Conservation (phyloP, 2,888 invertebrate genomes). For the Incurvaria masculella region DNA sequence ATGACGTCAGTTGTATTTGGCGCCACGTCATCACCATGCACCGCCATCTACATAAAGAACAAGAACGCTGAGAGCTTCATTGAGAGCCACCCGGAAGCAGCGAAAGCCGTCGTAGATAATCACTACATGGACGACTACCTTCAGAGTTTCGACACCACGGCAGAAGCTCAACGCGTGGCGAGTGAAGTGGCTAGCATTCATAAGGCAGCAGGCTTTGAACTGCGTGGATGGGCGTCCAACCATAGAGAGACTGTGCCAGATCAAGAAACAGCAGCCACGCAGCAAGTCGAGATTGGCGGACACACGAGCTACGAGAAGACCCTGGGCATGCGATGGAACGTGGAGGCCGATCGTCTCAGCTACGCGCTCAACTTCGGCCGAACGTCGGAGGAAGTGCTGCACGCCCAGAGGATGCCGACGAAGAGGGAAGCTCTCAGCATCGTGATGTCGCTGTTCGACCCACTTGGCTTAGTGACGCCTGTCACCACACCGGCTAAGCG, state of each 20-base stretch:
- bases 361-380: constrained; percentile 13
- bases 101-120: too few species aligned
- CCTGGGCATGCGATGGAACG: constrained; percentile 17
- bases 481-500: constrained; percentile 10
- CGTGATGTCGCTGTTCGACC: constrained; percentile 21
- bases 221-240: constrained; percentile 8
- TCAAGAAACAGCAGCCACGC: too few species aligned
- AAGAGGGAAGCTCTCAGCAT: constrained; percentile 18
- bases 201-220: constrained; percentile 5
- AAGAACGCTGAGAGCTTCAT: neutral
- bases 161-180: constrained; percentile 12
- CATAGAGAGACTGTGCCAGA: neutral
- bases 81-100: constrained; percentile 7
- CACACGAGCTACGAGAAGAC: constrained; percentile 10
- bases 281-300: constrained; percentile 2
- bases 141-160: constrained; percentile 15
- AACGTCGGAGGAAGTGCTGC: constrained; percentile 10
- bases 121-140: constrained; percentile 17
- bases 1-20: too few species aligned
- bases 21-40: too few species aligned
- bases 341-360: constrained; percentile 11
- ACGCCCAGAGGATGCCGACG: constrained; percentile 13
- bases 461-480: constrained; percentile 18
- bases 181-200: constrained; percentile 5
- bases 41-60: neutral